Evolutionary conservation across 2,113 vertebrate genomes (phyloP).

Genomic region (Otolemur garnettii): DNA sequence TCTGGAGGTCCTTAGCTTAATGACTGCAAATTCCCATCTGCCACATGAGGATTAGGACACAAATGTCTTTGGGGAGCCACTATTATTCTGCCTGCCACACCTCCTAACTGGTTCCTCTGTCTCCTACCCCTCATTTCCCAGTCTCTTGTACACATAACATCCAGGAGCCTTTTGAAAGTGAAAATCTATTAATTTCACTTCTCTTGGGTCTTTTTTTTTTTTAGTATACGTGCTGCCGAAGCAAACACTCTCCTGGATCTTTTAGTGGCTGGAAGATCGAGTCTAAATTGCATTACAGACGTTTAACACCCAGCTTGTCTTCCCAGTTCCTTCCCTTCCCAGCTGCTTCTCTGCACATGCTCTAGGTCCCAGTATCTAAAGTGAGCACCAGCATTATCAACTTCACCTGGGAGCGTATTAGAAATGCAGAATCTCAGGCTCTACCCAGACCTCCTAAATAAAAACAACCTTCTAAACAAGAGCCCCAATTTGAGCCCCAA

Average conservation of each 20-base stretch:
- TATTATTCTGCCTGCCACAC: background rate
- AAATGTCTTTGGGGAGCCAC: background rate
- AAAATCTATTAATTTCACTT: background rate
- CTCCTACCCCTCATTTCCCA: background rate
- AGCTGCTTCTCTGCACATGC: background rate
- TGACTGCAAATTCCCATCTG: background rate
- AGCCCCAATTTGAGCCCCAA: background rate
- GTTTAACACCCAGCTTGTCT: background rate
- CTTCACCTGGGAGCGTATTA: background rate
- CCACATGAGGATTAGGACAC: background rate
- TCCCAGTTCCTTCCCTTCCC: background rate
- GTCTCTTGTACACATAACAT: background rate
- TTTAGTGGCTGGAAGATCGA: background rate
- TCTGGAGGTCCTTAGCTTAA: background rate
- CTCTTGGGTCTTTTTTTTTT: background rate
- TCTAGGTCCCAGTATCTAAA: background rate
- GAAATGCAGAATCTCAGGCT: background rate
- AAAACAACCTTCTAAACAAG: background rate
- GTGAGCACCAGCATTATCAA: background rate
- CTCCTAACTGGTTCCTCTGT: background rate
- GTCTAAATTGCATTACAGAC: background rate
- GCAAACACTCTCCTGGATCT: background rate
- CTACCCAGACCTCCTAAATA: background rate
- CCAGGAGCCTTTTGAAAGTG: background rate
- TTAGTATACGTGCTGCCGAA: no score